Percentiles rank a stretch among this genome's conserved stretches.
phyloP scores from a whole-genome alignment of 2,888 invertebrate genomes.

The Microplitis deprimator region DNA sequence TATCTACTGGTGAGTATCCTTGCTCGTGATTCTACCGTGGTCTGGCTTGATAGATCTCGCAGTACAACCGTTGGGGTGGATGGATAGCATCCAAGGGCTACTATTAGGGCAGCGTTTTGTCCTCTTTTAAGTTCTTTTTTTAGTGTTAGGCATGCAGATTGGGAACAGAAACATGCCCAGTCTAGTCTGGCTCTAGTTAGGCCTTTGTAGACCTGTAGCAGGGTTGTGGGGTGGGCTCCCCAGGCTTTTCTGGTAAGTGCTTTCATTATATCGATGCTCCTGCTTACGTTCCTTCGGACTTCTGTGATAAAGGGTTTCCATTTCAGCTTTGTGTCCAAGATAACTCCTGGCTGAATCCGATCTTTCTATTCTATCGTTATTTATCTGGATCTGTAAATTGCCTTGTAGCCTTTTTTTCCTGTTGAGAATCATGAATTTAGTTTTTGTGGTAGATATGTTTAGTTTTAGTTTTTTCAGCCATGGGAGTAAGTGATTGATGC shows the following conservation, averaged over 20 bases:
- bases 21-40: background rate
- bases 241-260: constrained; percentile 4
- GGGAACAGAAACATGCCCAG: constrained; percentile 5
- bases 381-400: background rate
- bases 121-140: background rate
- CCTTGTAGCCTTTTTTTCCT: background rate
- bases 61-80: constrained; percentile 22
- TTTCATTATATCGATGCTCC: background rate
- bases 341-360: background rate
- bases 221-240: background rate
- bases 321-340: background rate
- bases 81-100: constrained; percentile 1
- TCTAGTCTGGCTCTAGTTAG: background rate
- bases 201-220: background rate
- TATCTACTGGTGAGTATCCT: background rate
- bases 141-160: background rate
- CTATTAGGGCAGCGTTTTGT: background rate
- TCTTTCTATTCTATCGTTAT: too few species aligned
- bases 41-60: background rate
- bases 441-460: background rate
- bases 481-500: too few species aligned
- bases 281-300: background rate
- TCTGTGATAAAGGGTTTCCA: background rate
- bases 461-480: background rate
- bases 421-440: background rate